Evolutionary conservation across 2,797 vertebrate species (phyloP).

Genomic region (Hozukius guyotensis): DNA sequence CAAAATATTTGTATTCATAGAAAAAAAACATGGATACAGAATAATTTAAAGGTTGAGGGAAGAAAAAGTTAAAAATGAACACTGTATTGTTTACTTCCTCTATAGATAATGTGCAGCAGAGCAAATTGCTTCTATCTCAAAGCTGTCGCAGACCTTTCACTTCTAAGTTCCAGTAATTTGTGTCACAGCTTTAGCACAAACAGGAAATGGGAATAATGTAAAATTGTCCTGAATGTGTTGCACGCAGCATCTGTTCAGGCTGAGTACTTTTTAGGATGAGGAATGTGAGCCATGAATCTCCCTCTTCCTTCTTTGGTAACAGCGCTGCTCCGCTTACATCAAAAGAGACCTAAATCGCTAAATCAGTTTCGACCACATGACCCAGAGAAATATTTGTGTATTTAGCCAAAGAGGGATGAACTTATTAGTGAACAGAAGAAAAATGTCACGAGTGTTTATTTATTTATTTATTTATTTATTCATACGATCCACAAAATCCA

Average conservation of each 20-base stretch:
- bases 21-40: neutral
- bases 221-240: conserved; percentile 2
- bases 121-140: neutral
- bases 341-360: conserved; percentile 57
- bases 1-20: neutral
- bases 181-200: neutral
- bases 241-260: conserved; percentile 12
- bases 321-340: conserved; percentile 38
- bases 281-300: conserved; percentile 65
- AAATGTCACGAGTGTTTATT: conserved; percentile 13
- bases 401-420: conserved; percentile 48
- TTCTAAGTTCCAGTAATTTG: neutral
- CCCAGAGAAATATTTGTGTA: conserved; percentile 58
- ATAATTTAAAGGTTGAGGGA: neutral
- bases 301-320: conserved; percentile 77
- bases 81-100: neutral
- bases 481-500: neutral
- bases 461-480: conserved; percentile 2
- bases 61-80: neutral
- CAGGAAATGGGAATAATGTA: conserved; percentile 28
- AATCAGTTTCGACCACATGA: conserved; percentile 71
- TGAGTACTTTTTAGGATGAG: conserved; percentile 40
- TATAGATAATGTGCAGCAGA: neutral
- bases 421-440: conserved; percentile 26
- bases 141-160: neutral